A percentile compares a stretch with the other conserved stretches of the same genome.
phyloP scores from a whole-genome alignment of 1,140 invertebrate species.

The Formica selysi region DNA sequence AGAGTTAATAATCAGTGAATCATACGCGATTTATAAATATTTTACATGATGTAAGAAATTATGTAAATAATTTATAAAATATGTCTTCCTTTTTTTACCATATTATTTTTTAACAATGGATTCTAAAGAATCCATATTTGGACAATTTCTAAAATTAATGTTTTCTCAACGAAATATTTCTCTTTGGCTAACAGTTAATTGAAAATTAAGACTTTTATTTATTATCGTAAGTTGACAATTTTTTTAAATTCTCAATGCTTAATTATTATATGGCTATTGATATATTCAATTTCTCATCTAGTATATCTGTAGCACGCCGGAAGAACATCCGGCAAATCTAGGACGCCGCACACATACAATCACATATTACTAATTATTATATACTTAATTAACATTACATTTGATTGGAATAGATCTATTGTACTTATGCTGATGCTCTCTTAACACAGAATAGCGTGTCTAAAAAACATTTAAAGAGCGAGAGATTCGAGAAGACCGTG shows the following conservation, averaged over 20 bases:
- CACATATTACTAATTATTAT: constrained; percentile 11
- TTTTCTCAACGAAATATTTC: neutral
- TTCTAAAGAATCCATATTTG: neutral
- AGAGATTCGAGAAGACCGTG: neutral
- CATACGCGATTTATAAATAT: neutral
- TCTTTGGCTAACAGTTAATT: neutral
- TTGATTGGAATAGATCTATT: neutral
- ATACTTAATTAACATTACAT: neutral
- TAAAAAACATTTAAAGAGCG: neutral
- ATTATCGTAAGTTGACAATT: neutral
- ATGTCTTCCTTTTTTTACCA: neutral
- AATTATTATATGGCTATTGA: neutral
- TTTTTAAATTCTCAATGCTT: neutral
- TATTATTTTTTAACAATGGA: neutral
- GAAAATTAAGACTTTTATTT: neutral
- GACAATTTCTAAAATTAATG: neutral
- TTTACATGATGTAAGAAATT: neutral
- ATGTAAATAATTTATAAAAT: neutral
- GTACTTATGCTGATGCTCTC: neutral
- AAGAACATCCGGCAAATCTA: constrained; percentile 49
- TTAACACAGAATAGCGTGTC: neutral
- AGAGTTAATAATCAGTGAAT: neutral
- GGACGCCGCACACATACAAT: neutral
- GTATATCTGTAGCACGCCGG: constrained; percentile 3
- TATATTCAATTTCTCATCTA: constrained; percentile 15